Evolutionary conservation across 2,888 invertebrate species (phyloP).

Genomic region (Drosophila prostipennis): DNA sequence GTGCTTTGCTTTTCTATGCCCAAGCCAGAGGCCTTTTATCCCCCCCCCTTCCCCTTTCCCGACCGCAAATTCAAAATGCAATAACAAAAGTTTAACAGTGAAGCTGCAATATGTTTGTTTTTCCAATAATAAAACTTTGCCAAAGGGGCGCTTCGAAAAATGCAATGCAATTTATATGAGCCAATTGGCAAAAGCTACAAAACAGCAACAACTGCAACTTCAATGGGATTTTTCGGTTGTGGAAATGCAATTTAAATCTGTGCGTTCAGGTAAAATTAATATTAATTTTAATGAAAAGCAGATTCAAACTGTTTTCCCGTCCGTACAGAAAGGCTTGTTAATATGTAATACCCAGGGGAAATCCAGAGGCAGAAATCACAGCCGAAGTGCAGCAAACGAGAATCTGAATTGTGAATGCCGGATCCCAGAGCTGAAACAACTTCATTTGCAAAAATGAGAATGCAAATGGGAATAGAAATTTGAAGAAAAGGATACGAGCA

Average conservation of each 20-base stretch:
- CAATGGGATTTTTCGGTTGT: slow-evolving; percentile 47
- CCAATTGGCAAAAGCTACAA: slow-evolving; percentile 52
- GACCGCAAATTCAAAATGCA: slow-evolving; percentile 41
- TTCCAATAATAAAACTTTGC: slow-evolving; percentile 67
- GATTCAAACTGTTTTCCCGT: slow-evolving; percentile 17
- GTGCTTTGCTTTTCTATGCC: slow-evolving; percentile 60
- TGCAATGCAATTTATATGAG: slow-evolving; percentile 64
- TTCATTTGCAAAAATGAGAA: slow-evolving; percentile 24
- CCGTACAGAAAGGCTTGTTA: slow-evolving; percentile 28
- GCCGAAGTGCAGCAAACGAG: slow-evolving; percentile 1
- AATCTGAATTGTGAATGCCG: slow-evolving; percentile 27
- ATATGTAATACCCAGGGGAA: slow-evolving; percentile 27
- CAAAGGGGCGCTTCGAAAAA: slow-evolving; percentile 34
- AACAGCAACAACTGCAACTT: slow-evolving; percentile 47
- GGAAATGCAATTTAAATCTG: slow-evolving; percentile 54
- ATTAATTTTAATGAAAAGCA: slow-evolving; percentile 59
- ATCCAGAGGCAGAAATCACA: slow-evolving; percentile 4
- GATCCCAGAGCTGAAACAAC: slow-evolving; percentile 9
- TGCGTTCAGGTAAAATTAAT: slow-evolving; percentile 53
- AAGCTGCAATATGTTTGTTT: slow-evolving; percentile 48
- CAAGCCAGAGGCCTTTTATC: slow-evolving; percentile 54
- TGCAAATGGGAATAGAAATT: slow-evolving; percentile 15
- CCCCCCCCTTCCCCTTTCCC: background rate
- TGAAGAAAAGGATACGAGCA: background rate
- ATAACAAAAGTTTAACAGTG: slow-evolving; percentile 43